Base-by-base conservation (phyloP, 2,888 invertebrate genomes). In the Pherbina coryleti region DNA sequence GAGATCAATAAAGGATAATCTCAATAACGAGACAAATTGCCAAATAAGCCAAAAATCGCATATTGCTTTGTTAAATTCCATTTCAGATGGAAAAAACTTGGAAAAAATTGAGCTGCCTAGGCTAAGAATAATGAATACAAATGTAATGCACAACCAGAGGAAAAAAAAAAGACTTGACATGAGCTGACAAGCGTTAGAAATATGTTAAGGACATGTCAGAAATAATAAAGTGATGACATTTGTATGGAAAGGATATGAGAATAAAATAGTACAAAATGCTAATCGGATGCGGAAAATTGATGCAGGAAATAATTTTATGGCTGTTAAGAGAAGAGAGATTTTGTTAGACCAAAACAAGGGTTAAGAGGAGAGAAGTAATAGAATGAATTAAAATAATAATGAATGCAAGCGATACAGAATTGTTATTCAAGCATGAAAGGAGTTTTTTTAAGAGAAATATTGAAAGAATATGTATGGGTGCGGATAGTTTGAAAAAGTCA, bases 161-260 rank as follows among this genome's bases (percentile, higher is more conserved):
- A 71, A 22, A 51, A 70, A 71, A 57, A 75, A 75, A 75, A 71
- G 72, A 19, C 11, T 44, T 67, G 73, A 75, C 72, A 78, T 85
- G 84, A 86, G 83, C 82, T 78, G 86, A 86, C 87, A 86, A 78
- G 84, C 86, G 81, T 85, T 69, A 70, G 81, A 81, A 82, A 82
- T 81, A 64, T 66, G 22, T 19, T n/a, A 69, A 69, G 25, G 49
- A 69, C 25, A 69, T 49, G 51, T 5, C 55, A 25, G 28, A 69
- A 19, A 19, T 51, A 28, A 51, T 69, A 25, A 44, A 49, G 22
- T 44, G 25, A 69, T 51, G 22, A 17, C 49, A 28, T 22, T 51
- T 25, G 25, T 28, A 51, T 51, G 28, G 25, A 49, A 55, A 28
- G 62, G 62, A 62, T 64, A 55, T 71, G 55, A 55, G 31, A n/a